Evolutionary conservation across 1,140 invertebrate genomes (phyloP), one percentile per base, ranked within the genome.

Genomic region (Drosophila funebris): DNA sequence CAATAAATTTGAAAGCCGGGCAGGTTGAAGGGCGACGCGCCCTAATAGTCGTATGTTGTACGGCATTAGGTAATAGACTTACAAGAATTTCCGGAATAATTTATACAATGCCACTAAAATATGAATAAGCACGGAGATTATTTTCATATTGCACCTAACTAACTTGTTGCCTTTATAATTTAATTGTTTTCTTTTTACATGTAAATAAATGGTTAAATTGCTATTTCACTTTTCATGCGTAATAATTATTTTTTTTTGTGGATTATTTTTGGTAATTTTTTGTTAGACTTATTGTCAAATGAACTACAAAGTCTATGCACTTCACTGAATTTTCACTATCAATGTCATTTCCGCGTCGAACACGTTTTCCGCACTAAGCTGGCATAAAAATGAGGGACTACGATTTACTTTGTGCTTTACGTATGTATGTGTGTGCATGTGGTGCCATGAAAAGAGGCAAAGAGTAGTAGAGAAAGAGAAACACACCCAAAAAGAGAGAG

Each of bases 311-410:
- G 20, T 56, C 64, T 44, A 64, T 62, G 63, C 50, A 53, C 69
- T 71, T 41, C 33, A 61, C 48, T 68, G 41, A 72, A 76, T 82
- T 87, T 85, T 85, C 83, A 87, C 82, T 87, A 87, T 85, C 82
- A 85, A 85, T 85, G 82, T 78, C 82, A 87, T 78, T 85, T 87
- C 82, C 83, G 78, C 82, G 73, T 76, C 46, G 78, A 88, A 82
- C 82, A 87, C 82, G 82, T 85, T 85, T 85, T 87, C 68, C 63
- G 73, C 78, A 82, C 74, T 85, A 82, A 84, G 80, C 73, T 70
- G 41, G 6, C 48, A 48, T 64, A 69, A 80, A 66, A 54, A 66
- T 66, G 43, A 37, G 66, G 13, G 77, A 74, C 73, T 69, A 62
- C 74, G 44, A 71, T 72, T 60, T 70, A 50, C 43, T 33, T 27